A percentile compares a stretch with the other conserved stretches of the same genome.
These are phyloP conservation scores for Epiblema foenella DNA, from an alignment of 2,888 invertebrate genomes.

Conservation along the genomic window DNA sequence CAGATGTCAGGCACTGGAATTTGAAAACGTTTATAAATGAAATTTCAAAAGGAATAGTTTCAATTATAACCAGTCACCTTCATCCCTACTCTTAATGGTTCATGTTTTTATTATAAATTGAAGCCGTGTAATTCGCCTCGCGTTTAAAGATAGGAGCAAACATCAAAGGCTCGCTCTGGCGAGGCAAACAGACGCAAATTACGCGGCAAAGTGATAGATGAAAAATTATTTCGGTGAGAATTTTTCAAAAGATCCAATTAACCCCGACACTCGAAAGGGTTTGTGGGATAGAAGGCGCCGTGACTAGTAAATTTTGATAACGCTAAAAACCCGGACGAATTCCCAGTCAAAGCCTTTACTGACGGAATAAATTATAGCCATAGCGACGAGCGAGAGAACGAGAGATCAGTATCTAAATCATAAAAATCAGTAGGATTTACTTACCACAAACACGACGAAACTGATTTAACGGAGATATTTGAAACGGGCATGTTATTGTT, in stretches of 20 bases:
- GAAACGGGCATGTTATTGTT: neutral
- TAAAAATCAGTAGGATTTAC: conserved; percentile 35
- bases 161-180: conserved; percentile 62
- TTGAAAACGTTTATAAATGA: neutral
- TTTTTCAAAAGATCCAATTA: conserved; percentile 78
- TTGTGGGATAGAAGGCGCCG: conserved; percentile 64
- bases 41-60: neutral
- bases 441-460: conserved; percentile 13
- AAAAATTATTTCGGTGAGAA: conserved; percentile 67
- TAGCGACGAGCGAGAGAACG: conserved; percentile 48
- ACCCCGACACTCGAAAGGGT: conserved; percentile 70
- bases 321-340: conserved; percentile 65
- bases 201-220: conserved; percentile 67
- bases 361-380: conserved; percentile 62
- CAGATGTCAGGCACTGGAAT: too few relatives aligned
- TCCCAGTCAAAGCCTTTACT: conserved; percentile 58
- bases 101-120: conserved; percentile 32
- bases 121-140: conserved; percentile 32
- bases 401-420: conserved; percentile 50
- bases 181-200: conserved; percentile 65
- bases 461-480: conserved; percentile 4
- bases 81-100: conserved; percentile 18
- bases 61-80: neutral
- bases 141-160: conserved; percentile 50
- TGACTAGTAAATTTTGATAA: conserved; percentile 70